phyloP scores from a whole-genome alignment of 2,113 vertebrate genomes.

The Lophotis ruficrista region DNA sequence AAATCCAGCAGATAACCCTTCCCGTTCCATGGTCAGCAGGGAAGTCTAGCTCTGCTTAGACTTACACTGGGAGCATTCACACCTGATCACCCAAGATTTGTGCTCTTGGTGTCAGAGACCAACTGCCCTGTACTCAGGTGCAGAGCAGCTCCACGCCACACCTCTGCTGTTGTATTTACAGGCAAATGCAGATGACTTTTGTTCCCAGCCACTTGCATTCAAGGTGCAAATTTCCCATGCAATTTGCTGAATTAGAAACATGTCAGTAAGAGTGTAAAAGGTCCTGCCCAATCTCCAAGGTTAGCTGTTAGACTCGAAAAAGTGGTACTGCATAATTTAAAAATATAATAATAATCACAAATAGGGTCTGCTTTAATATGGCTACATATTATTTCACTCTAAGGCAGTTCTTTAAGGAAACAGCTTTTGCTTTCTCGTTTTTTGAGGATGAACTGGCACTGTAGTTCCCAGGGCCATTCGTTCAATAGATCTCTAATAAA shows the following conservation, averaged over 20 bases:
- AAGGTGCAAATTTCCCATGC: neutral
- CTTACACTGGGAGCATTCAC: neutral
- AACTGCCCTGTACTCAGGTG: rapidly evolving
- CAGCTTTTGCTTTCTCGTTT: constrained; percentile 18
- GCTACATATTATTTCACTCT: neutral
- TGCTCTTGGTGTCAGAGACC: neutral
- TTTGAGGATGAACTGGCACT: neutral
- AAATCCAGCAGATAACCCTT: neutral
- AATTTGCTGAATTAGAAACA: neutral
- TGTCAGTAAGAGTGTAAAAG: neutral
- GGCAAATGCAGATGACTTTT: neutral
- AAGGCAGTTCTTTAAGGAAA: neutral
- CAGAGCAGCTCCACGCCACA: neutral
- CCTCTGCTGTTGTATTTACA: neutral
- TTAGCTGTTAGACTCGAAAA: neutral
- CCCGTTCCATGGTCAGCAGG: neutral
- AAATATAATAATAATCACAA: neutral
- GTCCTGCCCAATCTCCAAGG: neutral
- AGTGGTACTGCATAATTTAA: neutral
- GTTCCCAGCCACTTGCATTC: neutral
- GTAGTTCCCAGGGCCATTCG: neutral
- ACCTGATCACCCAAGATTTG: rapidly evolving
- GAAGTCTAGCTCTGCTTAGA: neutral
- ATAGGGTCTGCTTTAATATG: neutral
- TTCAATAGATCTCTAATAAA: neutral